These are phyloP conservation scores for Sclerurus mexicanus DNA, from an alignment of 2,113 vertebrate genomes.

Conservation along the genomic window DNA sequence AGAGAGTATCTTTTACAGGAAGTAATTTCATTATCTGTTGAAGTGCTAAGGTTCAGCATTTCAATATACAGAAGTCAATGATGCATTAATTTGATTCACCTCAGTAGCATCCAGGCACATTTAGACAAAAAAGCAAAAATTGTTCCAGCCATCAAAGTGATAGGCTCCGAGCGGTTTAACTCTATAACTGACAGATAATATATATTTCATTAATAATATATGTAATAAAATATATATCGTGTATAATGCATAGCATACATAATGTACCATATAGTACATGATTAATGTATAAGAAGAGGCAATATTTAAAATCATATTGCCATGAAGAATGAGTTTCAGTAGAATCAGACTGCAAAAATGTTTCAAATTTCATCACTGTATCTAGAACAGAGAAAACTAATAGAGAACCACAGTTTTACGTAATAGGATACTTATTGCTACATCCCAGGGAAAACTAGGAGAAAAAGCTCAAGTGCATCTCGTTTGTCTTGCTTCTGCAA, in stretches of 20 bases:
- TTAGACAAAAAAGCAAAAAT: constrained; percentile 11
- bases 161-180: background rate
- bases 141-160: background rate
- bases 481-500: background rate
- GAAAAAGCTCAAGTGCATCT: background rate
- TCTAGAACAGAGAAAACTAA: background rate
- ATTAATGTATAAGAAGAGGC: background rate
- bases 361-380: background rate
- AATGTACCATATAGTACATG: background rate
- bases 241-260: background rate
- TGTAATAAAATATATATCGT: background rate
- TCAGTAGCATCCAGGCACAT: constrained; percentile 20
- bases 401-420: background rate
- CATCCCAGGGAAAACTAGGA: background rate
- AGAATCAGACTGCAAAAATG: background rate
- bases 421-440: background rate
- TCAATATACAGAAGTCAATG: constrained; percentile 17
- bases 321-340: background rate
- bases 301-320: background rate
- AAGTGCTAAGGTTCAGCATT: constrained; percentile 29
- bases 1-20: constrained; percentile 29
- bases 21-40: constrained; percentile 43
- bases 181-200: background rate
- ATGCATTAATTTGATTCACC: constrained; percentile 37
- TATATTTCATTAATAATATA: background rate